Evolutionary conservation across 2,888 invertebrate genomes (phyloP).

Genomic region (Hydrotaea diabolus): DNA sequence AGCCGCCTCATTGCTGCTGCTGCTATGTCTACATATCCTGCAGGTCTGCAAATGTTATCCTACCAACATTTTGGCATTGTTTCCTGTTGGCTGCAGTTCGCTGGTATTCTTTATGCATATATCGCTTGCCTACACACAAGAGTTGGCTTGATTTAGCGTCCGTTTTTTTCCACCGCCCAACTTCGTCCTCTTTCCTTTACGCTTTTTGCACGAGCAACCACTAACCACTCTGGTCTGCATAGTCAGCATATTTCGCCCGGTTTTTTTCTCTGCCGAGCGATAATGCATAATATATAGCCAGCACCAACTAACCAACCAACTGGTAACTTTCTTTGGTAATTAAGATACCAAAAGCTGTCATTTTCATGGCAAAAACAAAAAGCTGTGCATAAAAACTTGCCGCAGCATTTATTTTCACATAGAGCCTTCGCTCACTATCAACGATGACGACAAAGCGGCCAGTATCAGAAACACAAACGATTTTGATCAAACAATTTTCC

Average conservation of each 20-base stretch:
- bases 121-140: not conserved
- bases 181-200: not conserved
- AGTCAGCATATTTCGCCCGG: slow-evolving; percentile 45
- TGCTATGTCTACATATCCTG: slow-evolving; percentile 55
- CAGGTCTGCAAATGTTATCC: slow-evolving; percentile 21
- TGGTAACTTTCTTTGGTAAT: slow-evolving; percentile 41
- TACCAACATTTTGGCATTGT: slow-evolving; percentile 55
- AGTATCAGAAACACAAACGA: not conserved
- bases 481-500: slow-evolving; percentile 4
- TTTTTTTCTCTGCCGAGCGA: slow-evolving; percentile 13
- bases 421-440: not conserved
- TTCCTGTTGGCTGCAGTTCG: slow-evolving; percentile 56
- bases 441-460: no score
- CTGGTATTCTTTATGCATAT: not conserved
- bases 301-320: not conserved
- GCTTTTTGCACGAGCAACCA: slow-evolving; percentile 32
- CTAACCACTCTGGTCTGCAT: slow-evolving; percentile 47
- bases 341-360: slow-evolving; percentile 7
- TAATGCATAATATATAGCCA: slow-evolving; percentile 60
- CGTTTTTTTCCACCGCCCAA: not conserved
- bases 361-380: not conserved
- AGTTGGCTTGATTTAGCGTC: slow-evolving; percentile 43
- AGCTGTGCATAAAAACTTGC: not conserved
- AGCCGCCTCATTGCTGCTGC: not conserved
- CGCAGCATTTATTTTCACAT: not conserved